These are phyloP conservation scores for Bombus soroeensis DNA, from an alignment of 1,140 invertebrate species.

Conservation along the genomic window DNA sequence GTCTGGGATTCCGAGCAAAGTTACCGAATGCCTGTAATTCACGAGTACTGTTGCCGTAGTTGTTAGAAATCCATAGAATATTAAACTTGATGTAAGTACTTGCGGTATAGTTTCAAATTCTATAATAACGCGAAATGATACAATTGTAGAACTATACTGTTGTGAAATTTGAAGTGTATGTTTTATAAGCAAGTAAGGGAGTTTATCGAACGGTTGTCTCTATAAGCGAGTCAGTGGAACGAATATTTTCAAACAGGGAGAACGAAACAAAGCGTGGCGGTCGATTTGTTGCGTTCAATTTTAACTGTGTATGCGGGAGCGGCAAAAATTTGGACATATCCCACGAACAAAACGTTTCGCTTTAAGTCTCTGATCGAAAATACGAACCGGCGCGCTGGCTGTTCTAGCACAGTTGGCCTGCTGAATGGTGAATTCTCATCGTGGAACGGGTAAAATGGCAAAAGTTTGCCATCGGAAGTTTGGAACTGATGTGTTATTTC, in stretches of 20 bases:
- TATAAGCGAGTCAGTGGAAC: too few relatives aligned
- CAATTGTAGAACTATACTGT: too few relatives aligned
- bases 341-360: conserved; percentile 3
- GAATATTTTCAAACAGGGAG: not conserved
- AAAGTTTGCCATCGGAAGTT: conserved; percentile 22
- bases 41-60: too few relatives aligned
- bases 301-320: too few relatives aligned
- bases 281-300: not conserved
- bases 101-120: not conserved
- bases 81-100: not conserved
- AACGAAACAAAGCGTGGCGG: not conserved
- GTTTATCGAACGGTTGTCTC: not conserved
- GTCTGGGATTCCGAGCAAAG: not conserved
- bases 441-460: not conserved
- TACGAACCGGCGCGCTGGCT: not conserved
- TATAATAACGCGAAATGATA: not conserved
- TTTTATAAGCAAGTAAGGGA: too few relatives aligned
- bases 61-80: not conserved
- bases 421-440: not conserved
- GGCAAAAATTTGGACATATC: not conserved
- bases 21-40: not conserved
- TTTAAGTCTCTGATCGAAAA: conserved; percentile 5
- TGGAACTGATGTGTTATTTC: conserved; percentile 30
- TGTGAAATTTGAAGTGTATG: not conserved
- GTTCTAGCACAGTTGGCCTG: not conserved